Evolutionary conservation across 2,888 invertebrate genomes (phyloP), one percentile per base, ranked within the genome.

Genomic region (Bhutanitis thaidina): DNA sequence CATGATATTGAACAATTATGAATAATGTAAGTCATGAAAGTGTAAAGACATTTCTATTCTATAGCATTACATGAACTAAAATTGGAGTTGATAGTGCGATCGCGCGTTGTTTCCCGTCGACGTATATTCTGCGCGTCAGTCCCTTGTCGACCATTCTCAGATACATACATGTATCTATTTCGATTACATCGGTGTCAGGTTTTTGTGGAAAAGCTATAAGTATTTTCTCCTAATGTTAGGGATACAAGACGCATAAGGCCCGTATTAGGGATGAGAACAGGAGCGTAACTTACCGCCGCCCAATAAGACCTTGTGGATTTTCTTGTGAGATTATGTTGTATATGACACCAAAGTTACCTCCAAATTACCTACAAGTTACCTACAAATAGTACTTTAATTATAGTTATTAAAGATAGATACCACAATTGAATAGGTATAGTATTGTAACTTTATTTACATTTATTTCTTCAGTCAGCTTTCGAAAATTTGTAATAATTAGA

Each of bases 101-200:
- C 20, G 20, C 20, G 20, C 5, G 20, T 20, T 20, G 20, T 20
- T 20, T 20, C 5, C 57, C 16, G 34, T 43, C n/a, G 57, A 54
- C 49, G 47, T 59, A 60, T 20, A 53, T 35, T 61, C 50, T 25
- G 5, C 14, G 13, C 29, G 20, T 20, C 20, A 55, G 64, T 77
- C 80, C 79, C 80, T 49, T 51, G 74, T 56, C 68, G 67, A 62
- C 71, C 72, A 74, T 83, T 79, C 69, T 58, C 66, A 62, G 66
- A 51, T 46, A 46, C 30, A 59, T 68, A 65, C 66, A 62, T 68
- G 66, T 73, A 73, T 71, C 71, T 69, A 64, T 79, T 81, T 80
- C 80, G 80, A 80, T 80, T 80, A 80, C 78, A 72, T 64, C 74
- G 75, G 73, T 73, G 76, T 80, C 80, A 75, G 62, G 67, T 71